Evolutionary conservation across 2,113 vertebrate species (phyloP).

Genomic region (Hypomesus transpacificus): DNA sequence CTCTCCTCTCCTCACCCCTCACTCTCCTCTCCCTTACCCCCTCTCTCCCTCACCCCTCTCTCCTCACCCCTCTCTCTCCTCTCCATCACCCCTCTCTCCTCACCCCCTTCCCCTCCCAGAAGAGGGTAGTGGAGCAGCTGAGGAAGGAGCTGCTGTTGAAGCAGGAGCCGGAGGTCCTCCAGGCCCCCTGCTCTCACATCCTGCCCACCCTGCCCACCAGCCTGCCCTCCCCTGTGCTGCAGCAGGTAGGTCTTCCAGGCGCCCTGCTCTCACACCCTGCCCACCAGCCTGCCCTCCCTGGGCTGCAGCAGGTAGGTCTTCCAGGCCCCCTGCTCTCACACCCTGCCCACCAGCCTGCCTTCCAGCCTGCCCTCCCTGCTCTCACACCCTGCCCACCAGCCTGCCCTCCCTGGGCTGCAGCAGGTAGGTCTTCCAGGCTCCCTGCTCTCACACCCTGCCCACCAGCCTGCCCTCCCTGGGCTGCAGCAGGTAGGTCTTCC

Average conservation of each 20-base stretch:
- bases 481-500: constrained; percentile 40
- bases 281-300: not conserved
- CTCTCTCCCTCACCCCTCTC: not conserved
- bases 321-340: constrained; percentile 15
- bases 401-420: too few species aligned
- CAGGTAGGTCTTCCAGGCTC: too few species aligned
- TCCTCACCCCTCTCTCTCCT: not conserved
- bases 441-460: too few species aligned
- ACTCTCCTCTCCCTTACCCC: not conserved
- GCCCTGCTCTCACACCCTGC: not conserved
- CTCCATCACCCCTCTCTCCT: not conserved
- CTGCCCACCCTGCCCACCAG: not conserved
- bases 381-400: not conserved
- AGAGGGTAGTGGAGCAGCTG: constrained; percentile 79
- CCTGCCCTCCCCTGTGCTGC: not conserved
- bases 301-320: too few species aligned
- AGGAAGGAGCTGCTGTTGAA: constrained; percentile 77
- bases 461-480: not conserved
- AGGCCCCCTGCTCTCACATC: constrained; percentile 19
- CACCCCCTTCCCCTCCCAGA: constrained; percentile 46
- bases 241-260: constrained; percentile 50
- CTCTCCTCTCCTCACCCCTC: not conserved
- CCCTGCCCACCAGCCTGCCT: constrained; percentile 28
- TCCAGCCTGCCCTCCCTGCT: not conserved
- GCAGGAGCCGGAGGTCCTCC: constrained; percentile 62